Evolutionary conservation across 1,140 invertebrate genomes (phyloP).

Genomic region (Orchestia grillus): DNA sequence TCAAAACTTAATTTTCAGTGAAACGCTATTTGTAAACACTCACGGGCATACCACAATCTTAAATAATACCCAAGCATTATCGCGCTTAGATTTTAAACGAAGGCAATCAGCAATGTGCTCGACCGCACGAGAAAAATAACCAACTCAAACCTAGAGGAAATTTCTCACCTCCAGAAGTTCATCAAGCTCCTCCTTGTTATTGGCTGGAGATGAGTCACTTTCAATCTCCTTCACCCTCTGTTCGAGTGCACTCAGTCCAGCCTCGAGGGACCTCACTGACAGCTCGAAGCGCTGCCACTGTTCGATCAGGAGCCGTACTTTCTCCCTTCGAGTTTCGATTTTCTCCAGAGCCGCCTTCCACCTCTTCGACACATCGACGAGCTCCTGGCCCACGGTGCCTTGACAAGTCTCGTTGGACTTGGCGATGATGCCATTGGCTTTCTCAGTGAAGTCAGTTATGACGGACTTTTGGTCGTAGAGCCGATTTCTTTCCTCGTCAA

Average conservation of each 20-base stretch:
- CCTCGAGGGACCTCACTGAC: slow-evolving; percentile 78
- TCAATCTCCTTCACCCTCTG: slow-evolving; percentile 83
- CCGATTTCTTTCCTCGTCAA: slow-evolving; percentile 64
- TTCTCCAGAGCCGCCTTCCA: slow-evolving; percentile 82
- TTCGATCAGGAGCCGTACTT: slow-evolving; percentile 78
- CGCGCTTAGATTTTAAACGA: no score
- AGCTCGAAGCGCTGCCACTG: slow-evolving; percentile 82
- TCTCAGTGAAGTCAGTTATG: slow-evolving; percentile 66
- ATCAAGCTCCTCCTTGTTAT: slow-evolving; percentile 71
- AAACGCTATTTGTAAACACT: no score
- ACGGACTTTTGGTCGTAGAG: slow-evolving; percentile 64
- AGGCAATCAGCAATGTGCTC: no score
- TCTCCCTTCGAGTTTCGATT: slow-evolving; percentile 78
- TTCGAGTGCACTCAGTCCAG: slow-evolving; percentile 76
- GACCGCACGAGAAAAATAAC: not conserved
- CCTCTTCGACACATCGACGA: slow-evolving; percentile 77
- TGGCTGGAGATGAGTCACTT: slow-evolving; percentile 68
- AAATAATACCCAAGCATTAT: no score
- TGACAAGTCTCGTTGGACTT: slow-evolving; percentile 72
- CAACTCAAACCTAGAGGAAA: not conserved
- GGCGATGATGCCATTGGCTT: slow-evolving; percentile 64
- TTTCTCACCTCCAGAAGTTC: slow-evolving; percentile 79
- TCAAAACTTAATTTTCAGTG: no score
- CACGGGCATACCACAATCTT: no score
- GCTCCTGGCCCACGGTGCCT: slow-evolving; percentile 76